phyloP scores from a whole-genome alignment of 2,113 vertebrate species.

The Corvus moneduloides region DNA sequence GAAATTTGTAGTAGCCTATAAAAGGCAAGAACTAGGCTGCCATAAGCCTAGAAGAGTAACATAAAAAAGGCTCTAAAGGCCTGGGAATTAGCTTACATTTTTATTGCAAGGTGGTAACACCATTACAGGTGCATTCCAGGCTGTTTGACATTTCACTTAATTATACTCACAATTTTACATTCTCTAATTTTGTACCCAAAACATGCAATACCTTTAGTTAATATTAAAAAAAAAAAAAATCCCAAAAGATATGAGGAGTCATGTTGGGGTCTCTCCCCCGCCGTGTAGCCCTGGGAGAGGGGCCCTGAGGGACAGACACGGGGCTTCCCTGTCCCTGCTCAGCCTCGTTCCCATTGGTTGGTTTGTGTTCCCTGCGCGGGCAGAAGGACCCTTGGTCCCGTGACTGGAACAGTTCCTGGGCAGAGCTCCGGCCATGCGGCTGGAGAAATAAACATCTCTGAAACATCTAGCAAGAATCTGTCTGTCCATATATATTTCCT shows the following conservation, averaged over 20 bases:
- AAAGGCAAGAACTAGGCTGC: not conserved
- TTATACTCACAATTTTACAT: not conserved
- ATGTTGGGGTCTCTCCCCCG: too few species aligned
- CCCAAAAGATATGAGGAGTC: not conserved
- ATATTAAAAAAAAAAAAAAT: not conserved
- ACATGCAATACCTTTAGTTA: not conserved
- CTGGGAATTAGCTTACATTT: not conserved
- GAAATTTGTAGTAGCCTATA: not conserved
- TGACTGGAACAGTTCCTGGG: too few species aligned
- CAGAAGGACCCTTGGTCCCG: too few species aligned
- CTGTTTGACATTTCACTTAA: not conserved
- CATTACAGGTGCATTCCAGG: not conserved
- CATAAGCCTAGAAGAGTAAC: not conserved
- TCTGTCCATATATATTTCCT: too few species aligned
- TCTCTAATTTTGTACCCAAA: not conserved
- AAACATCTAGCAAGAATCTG: too few species aligned
- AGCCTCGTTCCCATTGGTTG: too few species aligned
- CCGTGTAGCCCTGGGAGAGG: too few species aligned
- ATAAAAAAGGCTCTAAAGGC: not conserved
- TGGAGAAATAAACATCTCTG: too few species aligned
- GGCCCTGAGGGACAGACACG: too few species aligned
- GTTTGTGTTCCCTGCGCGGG: too few species aligned
- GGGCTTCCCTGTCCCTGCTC: too few species aligned
- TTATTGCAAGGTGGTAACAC: not conserved
- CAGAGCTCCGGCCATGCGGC: too few species aligned